Base-by-base conservation (phyloP, 1,140 invertebrate species). In the Oscheius sp. region DNA sequence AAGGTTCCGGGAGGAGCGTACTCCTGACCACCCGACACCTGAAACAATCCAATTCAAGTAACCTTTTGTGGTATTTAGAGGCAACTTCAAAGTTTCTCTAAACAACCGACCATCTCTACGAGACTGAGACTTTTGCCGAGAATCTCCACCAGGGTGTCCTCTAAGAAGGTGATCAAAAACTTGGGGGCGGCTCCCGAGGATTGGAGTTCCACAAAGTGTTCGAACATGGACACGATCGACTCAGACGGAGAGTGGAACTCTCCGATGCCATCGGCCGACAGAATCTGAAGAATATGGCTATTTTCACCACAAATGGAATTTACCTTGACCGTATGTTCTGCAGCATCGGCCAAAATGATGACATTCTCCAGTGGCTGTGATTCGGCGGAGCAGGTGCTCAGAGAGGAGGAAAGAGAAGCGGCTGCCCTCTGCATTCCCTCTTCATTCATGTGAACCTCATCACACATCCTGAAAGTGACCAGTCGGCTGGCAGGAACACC, bases 201-300 rank as follows among this genome's bases (percentile, higher is more conserved):
- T 36, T 77, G 65, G 32, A 79, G 36, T 38, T 77, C 73, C 18
- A 46, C 67, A 38, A 79, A 79, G 38, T 78, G 59, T 62, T 79
- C 78, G 28, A 79, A 59, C 77, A 79, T 79, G 3, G 61, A 62
- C 13, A 73, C 68, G 28, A 79, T 49, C 2, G 68, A 75, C 36
- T 79, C 78, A 35, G 75, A 79, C 4, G 77, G 78, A 42, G 59
- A 72, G 32, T 49, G 64, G 38, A 79, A 38, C 42, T 52, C 42
- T 31, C 45, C 38, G 7, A 59, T 45, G 59, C 77, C 31, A 73
- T 70, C 35, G 68, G 64, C 28, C 34, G 75, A 62, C 45, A 78
- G 35, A 28, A n/a, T n/a, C n/a, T n/a, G n/a, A n/a, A n/a, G n/a
- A n/a, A n/a, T n/a, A n/a, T 68, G 36, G 62, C 52, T 73, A 20